phyloP scores from a whole-genome alignment of 2,113 vertebrate genomes.

The Smithornis capensis region DNA sequence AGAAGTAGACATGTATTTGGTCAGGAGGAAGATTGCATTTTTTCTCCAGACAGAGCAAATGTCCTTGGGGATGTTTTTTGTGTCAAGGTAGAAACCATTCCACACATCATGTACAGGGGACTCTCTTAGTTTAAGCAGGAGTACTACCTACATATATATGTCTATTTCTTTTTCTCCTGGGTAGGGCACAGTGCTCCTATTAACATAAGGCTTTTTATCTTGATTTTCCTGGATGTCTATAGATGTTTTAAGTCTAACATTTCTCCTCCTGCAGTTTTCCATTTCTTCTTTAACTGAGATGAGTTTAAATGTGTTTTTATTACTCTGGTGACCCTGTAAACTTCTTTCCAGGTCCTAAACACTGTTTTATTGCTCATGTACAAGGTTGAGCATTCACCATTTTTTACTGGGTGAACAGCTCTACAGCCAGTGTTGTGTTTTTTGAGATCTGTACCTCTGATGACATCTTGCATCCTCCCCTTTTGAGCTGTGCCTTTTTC shows the following conservation, averaged over 20 bases:
- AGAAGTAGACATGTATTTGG: slow-evolving; percentile 49
- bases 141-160: background rate
- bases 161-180: background rate
- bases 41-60: slow-evolving; percentile 60
- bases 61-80: slow-evolving; percentile 62
- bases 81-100: slow-evolving; percentile 32
- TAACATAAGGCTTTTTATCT: background rate
- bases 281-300: background rate
- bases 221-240: background rate
- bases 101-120: slow-evolving; percentile 1
- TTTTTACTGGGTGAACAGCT: background rate
- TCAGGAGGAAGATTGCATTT: slow-evolving; percentile 57
- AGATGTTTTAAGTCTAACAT: background rate
- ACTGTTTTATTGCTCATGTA: background rate
- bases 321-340: background rate
- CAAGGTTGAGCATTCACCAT: background rate
- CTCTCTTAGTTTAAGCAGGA: background rate
- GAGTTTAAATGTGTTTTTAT: background rate
- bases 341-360: background rate
- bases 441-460: background rate
- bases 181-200: background rate
- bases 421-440: background rate
- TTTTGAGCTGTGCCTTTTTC: background rate
- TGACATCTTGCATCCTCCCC: background rate
- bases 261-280: background rate